These are phyloP conservation scores for Caenorhabditis japonica DNA, from an alignment of 2,888 invertebrate genomes.

Conservation along the genomic window DNA sequence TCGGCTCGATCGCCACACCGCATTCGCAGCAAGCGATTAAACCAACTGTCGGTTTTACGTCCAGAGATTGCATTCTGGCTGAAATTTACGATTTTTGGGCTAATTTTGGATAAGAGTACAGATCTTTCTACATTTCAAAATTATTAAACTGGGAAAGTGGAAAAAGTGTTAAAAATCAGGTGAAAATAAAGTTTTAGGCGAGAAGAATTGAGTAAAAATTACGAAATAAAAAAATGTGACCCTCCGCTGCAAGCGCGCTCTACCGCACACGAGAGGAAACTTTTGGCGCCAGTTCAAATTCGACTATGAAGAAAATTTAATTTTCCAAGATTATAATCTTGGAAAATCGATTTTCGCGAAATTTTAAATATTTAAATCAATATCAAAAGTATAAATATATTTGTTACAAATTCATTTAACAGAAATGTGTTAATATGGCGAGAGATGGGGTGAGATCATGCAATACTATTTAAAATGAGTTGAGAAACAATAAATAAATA, in stretches of 20 bases:
- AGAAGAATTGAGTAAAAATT: conserved; percentile 6
- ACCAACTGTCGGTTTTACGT: conserved; percentile 60
- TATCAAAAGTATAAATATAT: neutral
- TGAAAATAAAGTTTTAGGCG: neutral
- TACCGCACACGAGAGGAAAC: neutral
- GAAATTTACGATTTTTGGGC: neutral
- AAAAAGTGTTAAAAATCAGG: neutral
- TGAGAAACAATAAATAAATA: conserved; percentile 8
- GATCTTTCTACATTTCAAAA: too few relatives aligned
- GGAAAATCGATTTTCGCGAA: too few relatives aligned
- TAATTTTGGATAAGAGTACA: neutral
- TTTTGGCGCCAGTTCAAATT: conserved; percentile 2
- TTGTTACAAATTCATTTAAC: conserved; percentile 32
- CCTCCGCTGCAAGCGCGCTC: conserved; percentile 15
- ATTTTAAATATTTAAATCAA: neutral
- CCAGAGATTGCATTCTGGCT: conserved; percentile 47
- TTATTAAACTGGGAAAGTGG: neutral
- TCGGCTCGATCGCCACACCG: conserved; percentile 90
- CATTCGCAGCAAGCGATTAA: conserved; percentile 88
- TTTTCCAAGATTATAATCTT: too few relatives aligned
- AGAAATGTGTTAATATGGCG: conserved; percentile 9
- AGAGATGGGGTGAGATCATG: conserved; percentile 20
- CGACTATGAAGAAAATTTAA: too few relatives aligned
- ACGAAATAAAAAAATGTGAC: conserved; percentile 7
- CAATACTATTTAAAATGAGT: conserved; percentile 12